These are phyloP conservation scores for Mongoloraphidia duomilia DNA, from an alignment of 2,888 invertebrate genomes.

Conservation along the genomic window DNA sequence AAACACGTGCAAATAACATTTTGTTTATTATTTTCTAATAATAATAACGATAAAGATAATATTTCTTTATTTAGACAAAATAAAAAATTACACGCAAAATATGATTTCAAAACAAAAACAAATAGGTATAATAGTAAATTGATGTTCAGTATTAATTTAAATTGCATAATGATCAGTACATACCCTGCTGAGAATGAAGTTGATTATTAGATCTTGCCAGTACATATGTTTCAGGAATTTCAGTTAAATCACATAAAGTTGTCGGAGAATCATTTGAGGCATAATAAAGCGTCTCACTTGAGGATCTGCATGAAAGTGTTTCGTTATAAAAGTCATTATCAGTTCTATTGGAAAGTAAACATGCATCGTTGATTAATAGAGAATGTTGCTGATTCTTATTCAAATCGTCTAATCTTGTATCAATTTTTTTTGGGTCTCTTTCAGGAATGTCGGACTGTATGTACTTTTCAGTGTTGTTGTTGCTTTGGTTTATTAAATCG, in stretches of 20 bases:
- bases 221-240: background rate
- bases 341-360: too few species aligned
- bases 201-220: too few species aligned
- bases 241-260: conserved; percentile 3
- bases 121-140: too few species aligned
- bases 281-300: background rate
- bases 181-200: too few species aligned
- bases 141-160: too few species aligned
- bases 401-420: background rate
- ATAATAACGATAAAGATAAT: too few species aligned
- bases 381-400: conserved; percentile 7
- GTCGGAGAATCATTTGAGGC: conserved; percentile 1
- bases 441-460: background rate
- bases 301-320: background rate
- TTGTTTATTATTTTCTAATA: too few species aligned
- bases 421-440: background rate
- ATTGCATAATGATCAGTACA: too few species aligned
- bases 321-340: background rate
- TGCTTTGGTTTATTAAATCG: background rate
- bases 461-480: background rate
- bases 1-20: too few species aligned
- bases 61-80: too few species aligned
- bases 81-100: too few species aligned
- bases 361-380: background rate
- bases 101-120: too few species aligned